Evolutionary conservation across 1,140 invertebrate species (phyloP).

Genomic region (Drosophila melanogaster): DNA sequence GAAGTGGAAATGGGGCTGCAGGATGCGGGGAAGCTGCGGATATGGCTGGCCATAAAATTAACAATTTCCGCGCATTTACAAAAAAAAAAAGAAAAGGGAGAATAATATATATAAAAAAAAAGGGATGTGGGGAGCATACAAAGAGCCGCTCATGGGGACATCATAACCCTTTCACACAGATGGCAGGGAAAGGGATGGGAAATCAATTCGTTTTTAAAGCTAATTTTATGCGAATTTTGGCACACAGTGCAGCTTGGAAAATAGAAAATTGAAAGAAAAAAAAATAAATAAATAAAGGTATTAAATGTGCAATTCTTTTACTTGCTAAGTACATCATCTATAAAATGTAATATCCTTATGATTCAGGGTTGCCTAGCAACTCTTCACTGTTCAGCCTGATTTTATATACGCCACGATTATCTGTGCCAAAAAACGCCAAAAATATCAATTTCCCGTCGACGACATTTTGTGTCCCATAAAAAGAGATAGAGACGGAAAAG

Average conservation of each 20-base stretch:
- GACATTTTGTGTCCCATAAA: slow-evolving; percentile 72
- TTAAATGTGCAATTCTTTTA: too few relatives aligned
- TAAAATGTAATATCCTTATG: too few relatives aligned
- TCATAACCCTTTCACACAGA: slow-evolving; percentile 3
- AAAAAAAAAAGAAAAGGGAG: slow-evolving; percentile 41
- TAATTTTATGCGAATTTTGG: slow-evolving; percentile 21
- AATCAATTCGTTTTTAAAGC: slow-evolving; percentile 22
- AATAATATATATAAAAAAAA: slow-evolving; percentile 1
- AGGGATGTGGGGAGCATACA: slow-evolving; percentile 1
- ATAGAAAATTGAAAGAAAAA: neutral
- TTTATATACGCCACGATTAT: slow-evolving; percentile 22
- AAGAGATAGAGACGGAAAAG: slow-evolving; percentile 17
- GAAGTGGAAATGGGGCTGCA: slow-evolving; percentile 25
- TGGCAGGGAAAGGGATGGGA: neutral
- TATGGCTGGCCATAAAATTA: slow-evolving; percentile 76
- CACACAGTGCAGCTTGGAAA: slow-evolving; percentile 1
- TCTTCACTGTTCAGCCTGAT: neutral
- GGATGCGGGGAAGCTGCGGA: slow-evolving; percentile 43
- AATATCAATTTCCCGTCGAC: slow-evolving; percentile 79
- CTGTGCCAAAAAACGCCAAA: slow-evolving; percentile 64
- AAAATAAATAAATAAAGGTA: too few relatives aligned
- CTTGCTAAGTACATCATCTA: too few relatives aligned
- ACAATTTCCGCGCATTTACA: slow-evolving; percentile 79
- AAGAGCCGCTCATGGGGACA: slow-evolving; percentile 2
- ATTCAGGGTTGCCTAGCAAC: too few relatives aligned